Evolutionary conservation across 2,888 invertebrate species (phyloP).

Genomic region (Xestobium rufovillosum): DNA sequence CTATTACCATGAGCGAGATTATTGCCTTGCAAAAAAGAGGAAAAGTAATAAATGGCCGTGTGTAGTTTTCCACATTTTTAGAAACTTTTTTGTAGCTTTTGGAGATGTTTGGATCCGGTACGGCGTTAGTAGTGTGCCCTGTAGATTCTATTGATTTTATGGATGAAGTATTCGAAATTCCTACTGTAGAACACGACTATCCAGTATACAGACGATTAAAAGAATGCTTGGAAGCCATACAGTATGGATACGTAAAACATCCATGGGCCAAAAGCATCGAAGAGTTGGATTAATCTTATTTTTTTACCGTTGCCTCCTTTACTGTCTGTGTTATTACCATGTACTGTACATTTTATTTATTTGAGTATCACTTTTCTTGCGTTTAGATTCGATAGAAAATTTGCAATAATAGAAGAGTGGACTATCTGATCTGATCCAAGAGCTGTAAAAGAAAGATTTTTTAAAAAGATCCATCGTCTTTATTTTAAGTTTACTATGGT

Average conservation of each 20-base stretch:
- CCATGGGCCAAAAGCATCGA: slow-evolving; percentile 69
- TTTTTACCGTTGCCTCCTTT: not conserved
- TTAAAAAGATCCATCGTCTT: no score
- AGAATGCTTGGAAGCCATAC: slow-evolving; percentile 77
- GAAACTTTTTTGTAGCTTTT: slow-evolving; percentile 62
- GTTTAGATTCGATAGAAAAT: no score
- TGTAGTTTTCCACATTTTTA: no score
- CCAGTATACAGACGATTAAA: slow-evolving; percentile 68
- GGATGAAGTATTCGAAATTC: slow-evolving; percentile 58
- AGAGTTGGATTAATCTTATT: slow-evolving; percentile 26
- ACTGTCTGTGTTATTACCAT: no score
- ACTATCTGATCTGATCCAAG: no score
- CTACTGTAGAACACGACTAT: slow-evolving; percentile 65
- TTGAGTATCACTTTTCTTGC: no score
- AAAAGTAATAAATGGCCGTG: slow-evolving; percentile 73
- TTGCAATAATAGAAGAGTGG: no score
- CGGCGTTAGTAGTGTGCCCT: slow-evolving; percentile 92
- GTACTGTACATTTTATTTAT: no score
- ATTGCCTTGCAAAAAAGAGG: slow-evolving; percentile 66
- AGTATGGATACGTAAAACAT: slow-evolving; percentile 78
- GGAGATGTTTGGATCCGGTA: slow-evolving; percentile 97
- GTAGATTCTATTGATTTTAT: slow-evolving; percentile 78
- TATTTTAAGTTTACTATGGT: no score
- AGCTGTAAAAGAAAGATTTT: no score
- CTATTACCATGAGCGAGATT: slow-evolving; percentile 78